These are phyloP conservation scores for Nyctibius grandis DNA, from an alignment of 2,797 vertebrate species.

Conservation along the genomic window DNA sequence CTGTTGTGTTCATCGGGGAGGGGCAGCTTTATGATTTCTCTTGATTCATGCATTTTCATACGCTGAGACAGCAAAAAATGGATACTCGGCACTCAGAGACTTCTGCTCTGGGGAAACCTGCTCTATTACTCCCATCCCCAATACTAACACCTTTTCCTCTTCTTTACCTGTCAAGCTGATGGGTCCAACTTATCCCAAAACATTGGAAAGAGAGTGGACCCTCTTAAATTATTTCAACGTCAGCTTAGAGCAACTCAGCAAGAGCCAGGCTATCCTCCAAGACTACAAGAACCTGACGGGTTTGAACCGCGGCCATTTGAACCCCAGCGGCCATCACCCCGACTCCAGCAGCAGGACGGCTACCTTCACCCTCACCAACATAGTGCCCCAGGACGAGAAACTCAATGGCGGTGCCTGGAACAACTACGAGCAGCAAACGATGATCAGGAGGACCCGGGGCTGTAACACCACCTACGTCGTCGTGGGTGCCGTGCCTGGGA, in stretches of 20 bases:
- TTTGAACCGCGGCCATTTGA: conserved; percentile 56
- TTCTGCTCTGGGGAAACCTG: background rate
- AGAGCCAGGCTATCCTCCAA: conserved; percentile 29
- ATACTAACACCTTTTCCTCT: background rate
- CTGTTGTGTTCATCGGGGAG: fast-evolving
- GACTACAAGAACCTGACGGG: conserved; percentile 55
- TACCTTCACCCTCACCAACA: conserved; percentile 68
- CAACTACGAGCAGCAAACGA: conserved; percentile 31
- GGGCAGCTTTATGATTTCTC: background rate
- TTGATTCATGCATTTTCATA: background rate
- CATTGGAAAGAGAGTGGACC: conserved; percentile 14
- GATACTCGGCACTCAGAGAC: background rate
- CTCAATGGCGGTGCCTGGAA: conserved; percentile 51
- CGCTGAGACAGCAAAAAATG: background rate
- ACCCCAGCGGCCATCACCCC: conserved; percentile 20
- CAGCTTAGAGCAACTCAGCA: background rate
- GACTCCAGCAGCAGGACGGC: background rate
- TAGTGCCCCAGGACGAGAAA: conserved; percentile 44
- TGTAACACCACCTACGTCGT: background rate
- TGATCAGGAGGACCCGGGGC: background rate
- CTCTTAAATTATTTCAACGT: background rate
- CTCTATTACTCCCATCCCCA: background rate
- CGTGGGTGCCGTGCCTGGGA: conserved; percentile 55
- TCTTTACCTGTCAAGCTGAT: conserved; percentile 18
- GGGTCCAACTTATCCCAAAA: background rate